Base-by-base conservation (phyloP, 2,888 invertebrate genomes). In the Synergus gifuensis region DNA sequence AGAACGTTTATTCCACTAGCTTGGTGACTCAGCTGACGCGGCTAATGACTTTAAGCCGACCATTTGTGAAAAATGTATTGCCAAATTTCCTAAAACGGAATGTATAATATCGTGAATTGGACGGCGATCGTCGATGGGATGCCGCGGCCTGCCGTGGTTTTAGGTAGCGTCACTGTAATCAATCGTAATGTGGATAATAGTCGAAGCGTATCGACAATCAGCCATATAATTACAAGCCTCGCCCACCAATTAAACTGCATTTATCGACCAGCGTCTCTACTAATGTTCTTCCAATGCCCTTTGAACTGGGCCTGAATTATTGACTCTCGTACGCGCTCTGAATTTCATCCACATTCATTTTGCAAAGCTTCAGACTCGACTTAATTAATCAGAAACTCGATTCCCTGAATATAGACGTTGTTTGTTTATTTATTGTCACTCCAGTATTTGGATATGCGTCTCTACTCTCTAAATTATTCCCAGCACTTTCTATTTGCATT, bases 161-260 rank as follows among this genome's bases (percentile, higher is more conserved):
- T 81, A 81, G 80, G 85, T 86, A 83, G 85, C 85, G 85, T 87
- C 87, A 86, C 88, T 88, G 86, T 88, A 88, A 89, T 89, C 89
- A 88, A 88, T 87, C 88, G 90, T 89, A 89, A 89, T 89, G 87
- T 88, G 86, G 86, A 88, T 89, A 90, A 87, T 85, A 83, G 82
- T 80, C 82, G 86, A 64, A 85, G 85, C 81, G 88, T 86, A 89
- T 87, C 86, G 87, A 88, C 89, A 87, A 89, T 89, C 89, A 86
- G 85, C 85, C 83, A 86, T 86, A 89, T 88, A 88, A 89, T 88
- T 88, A 89, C 86, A 86, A 85, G 84, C 86, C 85, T 88, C 84
- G 83, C 83, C 87, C 86, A 83, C 88, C 88, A 87, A 89, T 88
- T 89, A 87, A 89, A 86, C 87, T 78, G 84, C 88, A 86, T 88